Conservation (phyloP, 2,888 invertebrate species). For the Myopa tessellatipennis region DNA sequence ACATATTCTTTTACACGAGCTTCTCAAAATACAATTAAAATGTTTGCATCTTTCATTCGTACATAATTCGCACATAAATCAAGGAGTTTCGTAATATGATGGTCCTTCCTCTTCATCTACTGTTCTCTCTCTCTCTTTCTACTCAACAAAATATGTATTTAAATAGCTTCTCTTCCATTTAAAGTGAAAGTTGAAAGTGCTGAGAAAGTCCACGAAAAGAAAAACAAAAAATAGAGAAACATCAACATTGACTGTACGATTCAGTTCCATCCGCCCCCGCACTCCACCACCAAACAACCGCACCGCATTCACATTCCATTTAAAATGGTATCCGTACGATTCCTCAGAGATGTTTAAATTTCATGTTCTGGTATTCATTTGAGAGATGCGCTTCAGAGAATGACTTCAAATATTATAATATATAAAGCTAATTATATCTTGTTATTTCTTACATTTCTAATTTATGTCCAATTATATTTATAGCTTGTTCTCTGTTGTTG, state of each 20-base stretch:
- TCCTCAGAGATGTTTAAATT: constrained; percentile 6
- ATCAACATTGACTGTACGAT: too few relatives aligned
- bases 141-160: too few relatives aligned
- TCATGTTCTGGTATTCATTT: constrained; percentile 20
- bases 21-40: constrained; percentile 30
- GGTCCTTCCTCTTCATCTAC: too few relatives aligned
- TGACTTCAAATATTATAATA: constrained; percentile 16
- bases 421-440: constrained; percentile 32
- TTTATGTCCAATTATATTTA: constrained; percentile 26
- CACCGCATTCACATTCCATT: not conserved
- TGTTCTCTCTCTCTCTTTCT: not conserved
- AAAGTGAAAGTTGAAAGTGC: not conserved
- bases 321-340: constrained; percentile 12
- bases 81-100: constrained; percentile 17
- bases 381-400: not conserved
- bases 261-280: too few relatives aligned
- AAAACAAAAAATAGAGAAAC: not conserved
- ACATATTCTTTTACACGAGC: not conserved
- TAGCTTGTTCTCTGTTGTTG: not conserved
- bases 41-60: not conserved
- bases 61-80: constrained; percentile 35
- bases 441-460: constrained; percentile 6
- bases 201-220: not conserved
- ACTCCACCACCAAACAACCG: not conserved
- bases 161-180: too few relatives aligned